A percentile compares a stretch with the other conserved stretches of the same genome.
Conservation (phyloP, 2,113 vertebrate genomes). For the Benitochromis conjunctus region DNA sequence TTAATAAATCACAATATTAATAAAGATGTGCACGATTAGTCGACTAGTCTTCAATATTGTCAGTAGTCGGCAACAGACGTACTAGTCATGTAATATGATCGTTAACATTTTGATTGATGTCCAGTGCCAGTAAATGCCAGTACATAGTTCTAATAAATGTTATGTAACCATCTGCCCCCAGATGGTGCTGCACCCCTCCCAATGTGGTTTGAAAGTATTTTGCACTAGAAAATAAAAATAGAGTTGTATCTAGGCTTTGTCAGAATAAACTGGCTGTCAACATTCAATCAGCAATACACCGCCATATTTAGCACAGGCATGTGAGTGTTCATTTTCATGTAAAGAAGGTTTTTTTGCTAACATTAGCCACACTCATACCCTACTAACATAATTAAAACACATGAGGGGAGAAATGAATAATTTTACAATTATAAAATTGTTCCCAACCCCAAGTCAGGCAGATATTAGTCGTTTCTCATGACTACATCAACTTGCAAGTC, state of each 20-base stretch:
- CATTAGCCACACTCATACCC: not conserved
- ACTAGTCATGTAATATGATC: not conserved
- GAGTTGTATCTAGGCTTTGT: not conserved
- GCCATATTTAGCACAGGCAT: accelerated
- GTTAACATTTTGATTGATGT: not conserved
- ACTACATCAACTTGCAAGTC: not conserved
- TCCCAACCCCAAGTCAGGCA: not conserved
- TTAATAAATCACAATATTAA: not conserved
- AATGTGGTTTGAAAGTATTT: not conserved
- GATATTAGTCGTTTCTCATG: accelerated
- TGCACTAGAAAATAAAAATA: accelerated
- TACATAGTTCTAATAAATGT: too few species aligned
- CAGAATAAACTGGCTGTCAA: not conserved
- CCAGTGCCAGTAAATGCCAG: not conserved
- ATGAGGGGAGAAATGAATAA: not conserved
- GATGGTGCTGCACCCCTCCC: accelerated
- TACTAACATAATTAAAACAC: not conserved
- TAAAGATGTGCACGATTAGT: accelerated
- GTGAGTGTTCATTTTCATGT: not conserved
- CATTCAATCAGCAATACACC: accelerated
- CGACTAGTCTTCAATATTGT: not conserved
- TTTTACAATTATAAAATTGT: not conserved
- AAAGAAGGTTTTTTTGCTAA: not conserved
- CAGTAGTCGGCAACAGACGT: accelerated
- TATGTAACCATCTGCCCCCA: not conserved